Conservation (phyloP, 2,797 vertebrate species). For the Percopsis omiscomaycus region DNA sequence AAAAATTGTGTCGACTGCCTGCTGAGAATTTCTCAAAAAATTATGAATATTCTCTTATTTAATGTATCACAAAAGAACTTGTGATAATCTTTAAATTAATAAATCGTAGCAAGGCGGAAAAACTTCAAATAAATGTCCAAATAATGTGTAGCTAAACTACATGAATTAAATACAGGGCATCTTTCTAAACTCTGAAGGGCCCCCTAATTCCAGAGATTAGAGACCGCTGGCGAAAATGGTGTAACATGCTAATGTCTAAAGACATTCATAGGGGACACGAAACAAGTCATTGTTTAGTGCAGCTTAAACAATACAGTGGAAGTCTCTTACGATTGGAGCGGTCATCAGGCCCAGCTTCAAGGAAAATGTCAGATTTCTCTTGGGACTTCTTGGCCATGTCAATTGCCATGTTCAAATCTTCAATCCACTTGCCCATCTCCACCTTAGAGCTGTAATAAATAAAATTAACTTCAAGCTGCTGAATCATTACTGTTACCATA, state of each 20-base stretch:
- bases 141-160: too few species aligned
- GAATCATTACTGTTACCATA: too few species aligned
- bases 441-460: conserved; percentile 80
- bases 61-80: too few species aligned
- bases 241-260: background rate
- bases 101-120: too few species aligned
- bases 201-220: too few species aligned
- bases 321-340: conserved; percentile 83
- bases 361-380: conserved; percentile 75
- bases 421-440: conserved; percentile 95
- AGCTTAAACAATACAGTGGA: background rate
- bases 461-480: background rate
- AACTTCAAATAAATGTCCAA: too few species aligned
- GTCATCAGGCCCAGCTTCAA: conserved; percentile 71
- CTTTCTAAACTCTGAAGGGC: too few species aligned
- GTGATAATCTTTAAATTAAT: too few species aligned
- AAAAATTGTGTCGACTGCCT: too few species aligned
- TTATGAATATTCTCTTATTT: too few species aligned
- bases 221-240: background rate
- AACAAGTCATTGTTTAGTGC: background rate
- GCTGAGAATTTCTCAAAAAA: too few species aligned
- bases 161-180: too few species aligned
- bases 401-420: conserved; percentile 90
- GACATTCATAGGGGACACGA: background rate
- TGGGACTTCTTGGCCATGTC: conserved; percentile 84